Evolutionary conservation across 2,888 invertebrate genomes (phyloP), one percentile per base, ranked within the genome.

Genomic region (Ashinkailepas kermadecensis): DNA sequence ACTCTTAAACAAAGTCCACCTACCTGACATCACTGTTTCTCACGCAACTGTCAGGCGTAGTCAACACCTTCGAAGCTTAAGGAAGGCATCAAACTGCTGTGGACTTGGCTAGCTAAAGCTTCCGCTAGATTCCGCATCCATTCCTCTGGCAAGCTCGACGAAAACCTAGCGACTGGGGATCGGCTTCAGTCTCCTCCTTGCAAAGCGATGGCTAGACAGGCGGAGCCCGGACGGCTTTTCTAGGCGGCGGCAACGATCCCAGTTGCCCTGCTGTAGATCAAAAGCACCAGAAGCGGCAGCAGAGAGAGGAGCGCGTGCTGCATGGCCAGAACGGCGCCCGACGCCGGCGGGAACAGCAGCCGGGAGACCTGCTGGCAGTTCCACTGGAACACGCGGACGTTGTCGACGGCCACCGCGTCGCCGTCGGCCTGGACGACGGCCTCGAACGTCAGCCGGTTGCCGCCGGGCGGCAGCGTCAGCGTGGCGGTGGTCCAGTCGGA

Each of bases 321-420:
- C 6, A 21, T 1, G 18, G 70, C 11, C 54, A 54, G 23, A 8
- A 3, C 12, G 9, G 23, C 23, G 4, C 39, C 8, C 13, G 10
- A 39, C 8, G 18, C 54, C 21, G 12, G 15, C 7, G 74, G 54
- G 74, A 74, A 74, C 18, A 74, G 74, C 39, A 74, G 74, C 54
- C 18, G 15, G 18, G 12, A 12, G 18, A 74, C 74, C 74, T 74
- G 39, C 39, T 54, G 10, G 74, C 74, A 74, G 54, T 74, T 74
- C 74, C 74, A 74, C 74, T 74, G 74, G 74, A 74, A 74, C 74
- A 74, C 74, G 18, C 74, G 74, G 7, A 74, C 21, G 54, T 74
- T 74, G 25, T 74, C 74, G 74, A 74, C 54, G 54, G 54, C 15
- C 15, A 74, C 74, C 2, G 15, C 15, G 8, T 8, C 25, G 15